phyloP scores from a whole-genome alignment of 1,140 invertebrate genomes.

The Acarapis woodi region DNA sequence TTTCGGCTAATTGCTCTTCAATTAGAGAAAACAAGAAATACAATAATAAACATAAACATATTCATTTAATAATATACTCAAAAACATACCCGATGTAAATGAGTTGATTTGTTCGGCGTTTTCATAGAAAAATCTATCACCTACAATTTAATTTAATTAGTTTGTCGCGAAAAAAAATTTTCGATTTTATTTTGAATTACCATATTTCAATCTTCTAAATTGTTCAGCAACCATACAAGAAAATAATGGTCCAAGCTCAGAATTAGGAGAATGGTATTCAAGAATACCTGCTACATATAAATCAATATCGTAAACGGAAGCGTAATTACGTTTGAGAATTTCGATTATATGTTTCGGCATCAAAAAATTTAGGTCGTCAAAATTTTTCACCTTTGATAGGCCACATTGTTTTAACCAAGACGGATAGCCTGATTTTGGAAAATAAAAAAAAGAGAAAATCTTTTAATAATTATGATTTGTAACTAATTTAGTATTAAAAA shows the following conservation, averaged over 20 bases:
- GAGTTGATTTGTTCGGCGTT: constrained; percentile 31
- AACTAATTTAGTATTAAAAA: too few relatives aligned
- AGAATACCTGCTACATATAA: constrained; percentile 16
- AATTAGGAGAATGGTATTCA: constrained; percentile 16
- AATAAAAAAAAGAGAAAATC: too few relatives aligned
- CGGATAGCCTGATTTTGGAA: too few relatives aligned
- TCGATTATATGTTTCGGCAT: too few relatives aligned
- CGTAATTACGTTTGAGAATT: too few relatives aligned
- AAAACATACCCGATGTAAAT: constrained; percentile 50
- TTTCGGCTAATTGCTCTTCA: constrained; percentile 44
- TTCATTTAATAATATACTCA: neutral
- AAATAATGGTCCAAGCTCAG: constrained; percentile 26
- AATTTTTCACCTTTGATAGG: too few relatives aligned
- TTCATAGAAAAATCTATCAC: constrained; percentile 45
- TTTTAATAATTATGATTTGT: too few relatives aligned
- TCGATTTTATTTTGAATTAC: too few relatives aligned
- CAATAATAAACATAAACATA: neutral
- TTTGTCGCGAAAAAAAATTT: too few relatives aligned
- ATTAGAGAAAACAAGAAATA: constrained; percentile 28
- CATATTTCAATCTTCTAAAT: constrained; percentile 17
- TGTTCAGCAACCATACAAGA: constrained; percentile 26
- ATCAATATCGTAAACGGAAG: constrained; percentile 18
- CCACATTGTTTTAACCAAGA: too few relatives aligned
- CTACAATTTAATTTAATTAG: too few relatives aligned
- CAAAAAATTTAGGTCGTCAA: too few relatives aligned